Evolutionary conservation across 2,888 invertebrate species (phyloP), one percentile per base, ranked within the genome.

Genomic region (Phalera bucephala): DNA sequence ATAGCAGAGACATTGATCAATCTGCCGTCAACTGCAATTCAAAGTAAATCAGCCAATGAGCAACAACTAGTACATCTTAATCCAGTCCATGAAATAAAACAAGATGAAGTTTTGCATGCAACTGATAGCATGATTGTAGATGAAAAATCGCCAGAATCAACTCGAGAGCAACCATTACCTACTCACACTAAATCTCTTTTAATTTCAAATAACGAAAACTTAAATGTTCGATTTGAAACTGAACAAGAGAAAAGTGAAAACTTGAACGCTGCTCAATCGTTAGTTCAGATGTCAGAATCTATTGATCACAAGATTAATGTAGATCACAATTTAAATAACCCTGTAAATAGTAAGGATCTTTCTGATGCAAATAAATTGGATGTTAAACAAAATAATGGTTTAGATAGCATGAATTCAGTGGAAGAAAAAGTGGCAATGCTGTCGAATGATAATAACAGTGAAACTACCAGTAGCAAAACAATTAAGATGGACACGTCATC

Each of bases 251-350:
- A 87, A 62, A 76, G 78, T 61, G 87, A 88, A 65, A 90, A 89
- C 58, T 66, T 88, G 31, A 85, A 81, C 66, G 90, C 90, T 28
- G 90, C 90, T 33, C 84, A 90, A 54, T 90, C 89, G 1, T 72
- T 90, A 42, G 87, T 90, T 10, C 84, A 89, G 60, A 90, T 90
- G 90, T 90, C 90, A 0, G 87, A 87, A 62, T 76, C 80, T 13
- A 68, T 86, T 35, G 84, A 87, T 43, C 85, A 80, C 58, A 74
- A 78, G 66, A 58, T 83, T 28, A 81, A 64, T 54, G 51, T 82
- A 20, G 58, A 58, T 29, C 59, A 38, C 37, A 52, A 31, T 31
- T 33, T 55, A 32, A 13, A 45, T 14, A 72, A 65, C 39, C 47
- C 58, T 28, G 43, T 66, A 17, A 76, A 62, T 36, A 64, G 64